Evolutionary conservation across 2,888 invertebrate species (phyloP).

Genomic region (Acronicta alni): DNA sequence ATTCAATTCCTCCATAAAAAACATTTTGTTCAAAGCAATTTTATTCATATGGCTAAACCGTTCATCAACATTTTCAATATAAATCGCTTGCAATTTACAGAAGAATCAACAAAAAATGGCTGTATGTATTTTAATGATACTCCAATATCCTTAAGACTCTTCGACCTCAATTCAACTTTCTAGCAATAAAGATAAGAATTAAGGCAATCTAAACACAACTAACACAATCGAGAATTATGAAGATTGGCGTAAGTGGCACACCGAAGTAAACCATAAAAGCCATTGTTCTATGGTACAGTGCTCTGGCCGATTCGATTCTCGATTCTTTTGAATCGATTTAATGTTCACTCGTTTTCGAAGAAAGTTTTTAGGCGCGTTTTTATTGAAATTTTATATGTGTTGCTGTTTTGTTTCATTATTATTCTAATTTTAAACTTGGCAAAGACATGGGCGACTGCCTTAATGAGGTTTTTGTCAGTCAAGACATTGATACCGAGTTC

Average conservation of each 20-base stretch:
- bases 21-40: slow-evolving; percentile 15
- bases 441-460: slow-evolving; percentile 17
- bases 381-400: slow-evolving; percentile 1
- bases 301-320: slow-evolving; percentile 41
- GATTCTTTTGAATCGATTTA: slow-evolving; percentile 39
- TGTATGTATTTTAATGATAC: slow-evolving; percentile 34
- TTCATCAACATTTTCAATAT: slow-evolving; percentile 25
- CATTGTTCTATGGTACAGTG: slow-evolving; percentile 48
- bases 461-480: slow-evolving; percentile 29
- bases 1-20: slow-evolving; percentile 15
- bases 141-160: slow-evolving; percentile 29
- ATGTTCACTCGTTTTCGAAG: slow-evolving; percentile 4
- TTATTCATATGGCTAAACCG: slow-evolving; percentile 3
- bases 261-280: slow-evolving; percentile 42
- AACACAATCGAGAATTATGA: slow-evolving; percentile 70
- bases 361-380: slow-evolving; percentile 9
- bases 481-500: slow-evolving; percentile 20
- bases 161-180: slow-evolving; percentile 60
- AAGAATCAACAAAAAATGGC: slow-evolving; percentile 31
- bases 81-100: slow-evolving; percentile 27
- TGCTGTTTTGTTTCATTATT: slow-evolving; percentile 1
- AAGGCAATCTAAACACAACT: slow-evolving; percentile 71
- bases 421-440: slow-evolving; percentile 12
- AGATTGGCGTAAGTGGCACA: slow-evolving; percentile 79
- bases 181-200: slow-evolving; percentile 75